Evolutionary conservation across 2,113 vertebrate species (phyloP).

Genomic region (Tympanuchus pallidicinctus): DNA sequence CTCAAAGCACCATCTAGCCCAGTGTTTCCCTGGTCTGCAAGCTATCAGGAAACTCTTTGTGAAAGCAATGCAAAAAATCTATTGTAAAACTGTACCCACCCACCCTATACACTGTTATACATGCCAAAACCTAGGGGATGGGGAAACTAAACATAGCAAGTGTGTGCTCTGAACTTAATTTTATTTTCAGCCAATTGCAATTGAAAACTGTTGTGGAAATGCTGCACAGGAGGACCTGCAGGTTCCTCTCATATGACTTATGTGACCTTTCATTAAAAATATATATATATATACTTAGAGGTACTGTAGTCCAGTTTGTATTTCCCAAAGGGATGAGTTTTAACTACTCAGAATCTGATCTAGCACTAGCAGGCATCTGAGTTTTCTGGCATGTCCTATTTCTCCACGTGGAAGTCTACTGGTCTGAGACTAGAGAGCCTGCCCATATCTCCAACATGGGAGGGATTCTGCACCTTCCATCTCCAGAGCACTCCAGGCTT

Average conservation of each 20-base stretch:
- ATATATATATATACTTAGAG: background rate
- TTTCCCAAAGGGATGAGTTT: background rate
- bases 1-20: background rate
- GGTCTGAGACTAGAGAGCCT: background rate
- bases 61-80: background rate
- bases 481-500: background rate
- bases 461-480: background rate
- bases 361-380: background rate
- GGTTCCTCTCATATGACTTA: background rate
- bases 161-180: background rate
- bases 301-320: background rate
- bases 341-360: background rate
- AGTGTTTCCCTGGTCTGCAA: slow-evolving; percentile 10
- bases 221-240: background rate
- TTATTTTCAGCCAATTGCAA: background rate
- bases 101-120: background rate
- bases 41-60: background rate
- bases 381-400: background rate
- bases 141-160: background rate
- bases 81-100: background rate
- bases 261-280: background rate
- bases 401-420: background rate
- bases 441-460: background rate
- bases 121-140: background rate
- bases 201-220: background rate